A percentile compares a stretch with the other conserved stretches of the same genome.
Evolutionary conservation across 2,797 vertebrate species (phyloP).

Genomic region (Scarus forsteni): DNA sequence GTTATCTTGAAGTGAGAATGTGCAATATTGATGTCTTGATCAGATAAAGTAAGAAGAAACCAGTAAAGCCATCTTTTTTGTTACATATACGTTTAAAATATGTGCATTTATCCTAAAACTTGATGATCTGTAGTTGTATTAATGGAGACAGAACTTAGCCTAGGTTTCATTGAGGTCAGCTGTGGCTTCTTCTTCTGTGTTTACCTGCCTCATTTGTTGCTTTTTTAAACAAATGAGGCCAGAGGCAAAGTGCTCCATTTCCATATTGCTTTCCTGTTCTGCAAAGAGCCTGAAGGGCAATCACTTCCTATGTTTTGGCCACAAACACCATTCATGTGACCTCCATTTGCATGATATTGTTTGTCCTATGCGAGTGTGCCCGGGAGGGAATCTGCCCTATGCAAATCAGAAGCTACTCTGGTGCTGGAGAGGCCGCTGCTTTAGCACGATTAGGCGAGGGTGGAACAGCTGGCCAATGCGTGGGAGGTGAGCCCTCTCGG

Average conservation of each 20-base stretch:
- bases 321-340: constrained; percentile 59
- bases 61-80: too few relatives aligned
- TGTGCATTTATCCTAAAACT: too few relatives aligned
- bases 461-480: constrained; percentile 55
- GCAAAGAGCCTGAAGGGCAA: constrained; percentile 42
- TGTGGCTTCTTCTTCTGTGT: constrained; percentile 59
- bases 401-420: constrained; percentile 59
- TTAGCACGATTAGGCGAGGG: background rate
- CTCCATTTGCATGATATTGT: constrained; percentile 77
- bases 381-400: constrained; percentile 47
- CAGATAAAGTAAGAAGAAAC: too few relatives aligned
- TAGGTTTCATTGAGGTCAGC: constrained; percentile 12
- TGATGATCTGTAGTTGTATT: too few relatives aligned
- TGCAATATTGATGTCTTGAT: too few relatives aligned
- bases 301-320: constrained; percentile 61
- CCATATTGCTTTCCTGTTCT: constrained; percentile 74
- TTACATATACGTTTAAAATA: too few relatives aligned
- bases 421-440: constrained; percentile 1
- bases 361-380: constrained; percentile 31
- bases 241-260: constrained; percentile 68
- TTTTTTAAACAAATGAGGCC: constrained; percentile 65
- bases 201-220: constrained; percentile 50
- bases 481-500: constrained; percentile 14
- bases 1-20: too few relatives aligned
- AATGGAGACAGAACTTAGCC: background rate